Evolutionary conservation across 2,888 invertebrate species (phyloP), one percentile per base, ranked within the genome.

Genomic region (Rhagonycha fulva): DNA sequence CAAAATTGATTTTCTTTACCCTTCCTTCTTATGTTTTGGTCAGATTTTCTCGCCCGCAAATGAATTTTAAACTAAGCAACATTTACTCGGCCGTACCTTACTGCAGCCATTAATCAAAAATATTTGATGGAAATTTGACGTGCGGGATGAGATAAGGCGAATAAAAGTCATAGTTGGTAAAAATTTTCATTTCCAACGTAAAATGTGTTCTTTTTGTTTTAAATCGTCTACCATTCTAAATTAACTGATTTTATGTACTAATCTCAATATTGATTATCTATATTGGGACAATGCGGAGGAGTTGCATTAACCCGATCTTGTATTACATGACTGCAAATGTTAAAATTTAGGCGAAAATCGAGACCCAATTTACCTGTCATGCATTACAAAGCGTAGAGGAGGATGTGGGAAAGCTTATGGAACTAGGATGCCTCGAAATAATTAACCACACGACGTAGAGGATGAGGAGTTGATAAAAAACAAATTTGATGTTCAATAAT

Each of bases 61-160:
- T 62, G 62, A 23, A 73, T 68, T 68, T 24, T 11, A 32, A 62
- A 62, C 32, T n/a, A 24, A 24, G 62, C 24, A 62, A 9, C 47
- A 32, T 66, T 47, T 19, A 67, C 66, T 71, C 66, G 71, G 66
- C 63, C 66, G 30, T 61, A 67, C 47, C 72, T 66, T 28, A 68
- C 61, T n/a, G 14, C 68, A 28, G 69, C 32, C 69, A 73, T 73
- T 73, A 73, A 73, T 73, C 73, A 73, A 69, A 73, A 72, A 24
- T 30, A 68, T 68, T 73, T 69, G 73, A 73, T 73, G 73, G 73
- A 68, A 73, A 73, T 73, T 73, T 73, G 73, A 73, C 73, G 73
- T 69, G 73, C 63, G 73, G 69, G 69, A 14, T 68, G 72, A 72
- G 72, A 68, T 67, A 72, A 72, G 68, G 14, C n/a, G 69, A 69